Percentiles rank a stretch among this genome's conserved stretches.
phyloP scores from a whole-genome alignment of 1,140 invertebrate species.

The Callitettix versicolor region DNA sequence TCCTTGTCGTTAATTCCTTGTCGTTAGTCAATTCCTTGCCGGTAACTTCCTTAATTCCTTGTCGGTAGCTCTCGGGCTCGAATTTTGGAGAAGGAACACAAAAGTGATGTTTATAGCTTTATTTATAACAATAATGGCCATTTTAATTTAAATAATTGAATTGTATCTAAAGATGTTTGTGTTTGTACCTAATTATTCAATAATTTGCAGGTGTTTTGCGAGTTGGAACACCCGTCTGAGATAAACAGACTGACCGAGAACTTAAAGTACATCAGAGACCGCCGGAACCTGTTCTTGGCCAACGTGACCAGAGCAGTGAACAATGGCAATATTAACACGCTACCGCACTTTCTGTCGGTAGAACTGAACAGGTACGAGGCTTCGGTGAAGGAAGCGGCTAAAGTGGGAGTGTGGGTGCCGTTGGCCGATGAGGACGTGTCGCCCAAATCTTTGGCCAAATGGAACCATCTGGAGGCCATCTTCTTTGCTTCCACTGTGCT shows the following conservation, averaged over 20 bases:
- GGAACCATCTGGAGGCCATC: slow-evolving; percentile 66
- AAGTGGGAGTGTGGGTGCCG: slow-evolving; percentile 42
- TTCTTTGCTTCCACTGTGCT: slow-evolving; percentile 77
- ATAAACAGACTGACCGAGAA: slow-evolving; percentile 44
- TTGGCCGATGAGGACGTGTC: slow-evolving; percentile 39
- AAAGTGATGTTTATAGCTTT: too few relatives aligned
- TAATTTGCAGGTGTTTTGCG: slow-evolving; percentile 57
- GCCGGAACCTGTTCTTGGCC: slow-evolving; percentile 39
- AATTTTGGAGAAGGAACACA: too few relatives aligned
- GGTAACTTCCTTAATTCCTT: too few relatives aligned
- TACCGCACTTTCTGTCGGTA: too few relatives aligned
- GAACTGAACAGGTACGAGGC: slow-evolving; percentile 14
- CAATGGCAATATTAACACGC: background rate
- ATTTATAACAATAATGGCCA: background rate
- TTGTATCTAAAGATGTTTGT: too few relatives aligned
- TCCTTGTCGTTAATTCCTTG: too few relatives aligned
- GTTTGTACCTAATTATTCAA: too few relatives aligned
- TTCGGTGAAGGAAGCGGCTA: slow-evolving; percentile 45
- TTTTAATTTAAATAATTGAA: background rate
- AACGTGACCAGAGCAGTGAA: slow-evolving; percentile 41
- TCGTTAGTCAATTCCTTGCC: too few relatives aligned
- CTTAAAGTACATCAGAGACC: slow-evolving; percentile 37
- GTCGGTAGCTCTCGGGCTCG: too few relatives aligned
- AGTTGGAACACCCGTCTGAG: slow-evolving; percentile 61
- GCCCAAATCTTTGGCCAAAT: slow-evolving; percentile 44